Percentiles rank a stretch among this genome's conserved stretches.
These are phyloP conservation scores for Cheilosia vernalis DNA, from an alignment of 2,888 invertebrate species.

Conservation along the genomic window DNA sequence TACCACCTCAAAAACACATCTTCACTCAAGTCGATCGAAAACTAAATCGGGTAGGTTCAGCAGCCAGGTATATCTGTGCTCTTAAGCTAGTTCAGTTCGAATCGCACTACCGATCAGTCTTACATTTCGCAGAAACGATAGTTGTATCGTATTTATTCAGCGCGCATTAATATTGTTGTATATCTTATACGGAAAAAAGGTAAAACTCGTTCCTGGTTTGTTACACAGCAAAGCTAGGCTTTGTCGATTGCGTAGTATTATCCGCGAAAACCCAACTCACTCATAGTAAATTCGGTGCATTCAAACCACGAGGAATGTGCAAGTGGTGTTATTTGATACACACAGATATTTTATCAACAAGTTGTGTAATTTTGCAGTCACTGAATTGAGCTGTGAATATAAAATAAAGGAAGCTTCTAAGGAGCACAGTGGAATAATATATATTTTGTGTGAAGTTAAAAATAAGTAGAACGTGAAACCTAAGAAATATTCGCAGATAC, in stretches of 20 bases:
- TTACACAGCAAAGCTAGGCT: constrained; percentile 9
- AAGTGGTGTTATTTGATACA: neutral
- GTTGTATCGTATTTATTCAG: constrained; percentile 12
- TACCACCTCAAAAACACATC: constrained; percentile 44
- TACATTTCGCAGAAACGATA: constrained; percentile 19
- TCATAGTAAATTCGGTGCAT: constrained; percentile 4
- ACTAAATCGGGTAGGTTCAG: constrained; percentile 3
- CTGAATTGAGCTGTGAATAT: neutral
- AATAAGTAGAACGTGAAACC: neutral
- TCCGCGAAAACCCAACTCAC: constrained; percentile 10
- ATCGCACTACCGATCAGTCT: constrained; percentile 51
- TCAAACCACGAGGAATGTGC: neutral
- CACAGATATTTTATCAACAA: neutral
- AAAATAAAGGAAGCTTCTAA: neutral
- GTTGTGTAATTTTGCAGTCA: constrained; percentile 11
- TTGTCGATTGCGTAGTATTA: constrained; percentile 18
- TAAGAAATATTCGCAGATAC: neutral
- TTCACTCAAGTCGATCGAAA: constrained; percentile 42
- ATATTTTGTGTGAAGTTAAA: too few species aligned
- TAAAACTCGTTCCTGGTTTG: constrained; percentile 58
- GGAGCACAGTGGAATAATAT: neutral
- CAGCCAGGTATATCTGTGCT: constrained; percentile 31
- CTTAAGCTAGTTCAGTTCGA: constrained; percentile 59
- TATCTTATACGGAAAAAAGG: constrained; percentile 27
- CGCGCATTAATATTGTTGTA: constrained; percentile 27